Evolutionary conservation across 2,113 vertebrate genomes (phyloP), one percentile per base, ranked within the genome.

Genomic region (Leiothrix lutea): DNA sequence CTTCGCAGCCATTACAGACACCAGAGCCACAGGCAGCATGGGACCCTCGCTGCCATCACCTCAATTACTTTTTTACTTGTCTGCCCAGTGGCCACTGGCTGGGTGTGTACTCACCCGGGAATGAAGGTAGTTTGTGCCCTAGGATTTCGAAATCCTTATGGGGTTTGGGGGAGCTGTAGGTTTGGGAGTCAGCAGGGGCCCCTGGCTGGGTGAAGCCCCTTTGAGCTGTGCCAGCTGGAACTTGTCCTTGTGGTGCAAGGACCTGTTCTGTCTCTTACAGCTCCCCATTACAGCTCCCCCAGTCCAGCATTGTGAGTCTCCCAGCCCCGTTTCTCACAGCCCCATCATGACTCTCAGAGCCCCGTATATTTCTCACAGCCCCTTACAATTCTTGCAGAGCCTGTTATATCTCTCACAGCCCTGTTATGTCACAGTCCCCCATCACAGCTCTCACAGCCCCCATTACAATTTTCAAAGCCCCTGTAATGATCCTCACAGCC

Each of bases 21-120:
- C 18, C n/a, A 6, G 53, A 58, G 50, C 62, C 44, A 16, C 3
- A 2, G 18, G 56, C 58, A 36, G 33, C 1, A 0, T 3, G 1
- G 24, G 51, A 29, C 42, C 50, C 29, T 45, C 1, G 2, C 50
- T 33, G 42, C 80, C 53, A 23, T 20, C 31, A 9, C 64, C 47
- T 19, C 33, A 4, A 35, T 61, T 25, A 4, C 53, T n/a, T 20
- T 47, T 31, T 42, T 3, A 15, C 40, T 36, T 20, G 29, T 73
- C n/a, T 48, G 38, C 8, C 51, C 3, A 11, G 17, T 19, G 47
- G 54, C 28, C 23, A 16, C 2, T 3, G 22, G 20, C 54, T 75
- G 47, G 29, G 14, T 12, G 40, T 54, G 40, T 22, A 6, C 35
- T 48, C 48, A 62, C 9, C 70, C 26, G 29, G 15, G 25, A 25